Percentiles rank a stretch among this genome's conserved stretches.
Evolutionary conservation across 2,113 vertebrate genomes (phyloP).

Genomic region (Holacanthus passer): DNA sequence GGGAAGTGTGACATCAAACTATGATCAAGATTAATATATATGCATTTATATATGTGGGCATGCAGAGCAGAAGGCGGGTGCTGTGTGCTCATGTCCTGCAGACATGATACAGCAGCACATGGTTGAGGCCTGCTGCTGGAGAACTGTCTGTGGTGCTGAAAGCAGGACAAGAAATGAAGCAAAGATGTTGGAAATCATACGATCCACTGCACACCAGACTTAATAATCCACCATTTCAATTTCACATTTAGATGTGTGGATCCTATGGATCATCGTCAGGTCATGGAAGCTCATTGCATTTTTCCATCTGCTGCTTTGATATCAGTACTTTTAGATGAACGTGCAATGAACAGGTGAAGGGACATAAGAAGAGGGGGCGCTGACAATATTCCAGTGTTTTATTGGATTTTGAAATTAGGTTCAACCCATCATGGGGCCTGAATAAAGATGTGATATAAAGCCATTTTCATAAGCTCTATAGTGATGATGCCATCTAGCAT

Average conservation of each 20-base stretch:
- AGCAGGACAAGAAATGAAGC: background rate
- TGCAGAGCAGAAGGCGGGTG: background rate
- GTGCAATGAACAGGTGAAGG: background rate
- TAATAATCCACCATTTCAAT: slow-evolving; percentile 30
- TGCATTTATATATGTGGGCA: background rate
- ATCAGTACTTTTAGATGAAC: background rate
- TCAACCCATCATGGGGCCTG: background rate
- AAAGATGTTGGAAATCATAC: background rate
- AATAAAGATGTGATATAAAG: background rate
- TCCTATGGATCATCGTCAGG: background rate
- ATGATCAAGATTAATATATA: slow-evolving; percentile 28
- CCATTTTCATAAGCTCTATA: background rate
- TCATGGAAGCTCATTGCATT: slow-evolving; percentile 9
- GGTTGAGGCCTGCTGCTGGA: background rate
- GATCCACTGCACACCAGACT: background rate
- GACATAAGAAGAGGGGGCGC: background rate
- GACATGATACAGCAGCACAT: background rate
- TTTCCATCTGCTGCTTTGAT: background rate
- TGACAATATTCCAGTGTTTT: slow-evolving; percentile 2
- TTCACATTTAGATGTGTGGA: slow-evolving; percentile 15
- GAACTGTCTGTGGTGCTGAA: slow-evolving; percentile 72
- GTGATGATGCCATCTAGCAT: background rate
- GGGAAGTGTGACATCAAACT: slow-evolving; percentile 44
- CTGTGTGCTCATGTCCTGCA: slow-evolving; percentile 9
- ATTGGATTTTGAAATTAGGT: slow-evolving; percentile 32